A percentile compares a stretch with the other conserved stretches of the same genome.
Conservation (phyloP, 2,888 invertebrate species). For the Stegophylla sp. region DNA sequence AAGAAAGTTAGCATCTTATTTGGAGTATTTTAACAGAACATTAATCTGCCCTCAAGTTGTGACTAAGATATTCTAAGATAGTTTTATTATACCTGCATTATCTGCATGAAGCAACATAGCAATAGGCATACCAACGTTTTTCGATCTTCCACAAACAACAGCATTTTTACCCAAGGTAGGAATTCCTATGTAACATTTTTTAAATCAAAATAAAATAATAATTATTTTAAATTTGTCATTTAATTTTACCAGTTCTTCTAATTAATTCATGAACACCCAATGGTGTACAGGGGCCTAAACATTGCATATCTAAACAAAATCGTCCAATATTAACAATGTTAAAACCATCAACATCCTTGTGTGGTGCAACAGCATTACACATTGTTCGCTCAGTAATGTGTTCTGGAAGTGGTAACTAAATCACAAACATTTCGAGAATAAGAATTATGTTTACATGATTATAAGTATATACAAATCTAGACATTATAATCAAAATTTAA, state of each 20-base stretch:
- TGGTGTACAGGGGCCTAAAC: conserved; percentile 81
- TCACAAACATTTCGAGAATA: conserved; percentile 25
- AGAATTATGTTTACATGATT: too few relatives aligned
- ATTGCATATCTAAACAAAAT: conserved; percentile 75
- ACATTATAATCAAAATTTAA: background rate
- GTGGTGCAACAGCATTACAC: conserved; percentile 79
- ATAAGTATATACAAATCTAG: background rate
- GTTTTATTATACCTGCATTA: conserved; percentile 64
- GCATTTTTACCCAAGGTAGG: conserved; percentile 86
- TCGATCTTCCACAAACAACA: conserved; percentile 87
- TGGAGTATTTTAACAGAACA: too few relatives aligned
- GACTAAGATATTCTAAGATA: background rate
- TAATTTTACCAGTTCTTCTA: conserved; percentile 68
- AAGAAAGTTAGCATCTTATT: too few relatives aligned
- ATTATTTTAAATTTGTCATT: background rate
- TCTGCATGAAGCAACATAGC: conserved; percentile 84
- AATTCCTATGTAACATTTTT: conserved; percentile 68
- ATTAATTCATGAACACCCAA: conserved; percentile 77
- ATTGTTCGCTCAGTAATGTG: conserved; percentile 78
- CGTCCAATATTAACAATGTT: conserved; percentile 83
- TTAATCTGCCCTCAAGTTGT: too few relatives aligned
- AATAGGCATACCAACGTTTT: conserved; percentile 90
- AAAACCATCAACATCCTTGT: conserved; percentile 92
- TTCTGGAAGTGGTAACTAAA: conserved; percentile 77
- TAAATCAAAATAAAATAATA: conserved; percentile 4